Conservation (phyloP, 2,888 invertebrate species). For the Copidosoma aretas region DNA sequence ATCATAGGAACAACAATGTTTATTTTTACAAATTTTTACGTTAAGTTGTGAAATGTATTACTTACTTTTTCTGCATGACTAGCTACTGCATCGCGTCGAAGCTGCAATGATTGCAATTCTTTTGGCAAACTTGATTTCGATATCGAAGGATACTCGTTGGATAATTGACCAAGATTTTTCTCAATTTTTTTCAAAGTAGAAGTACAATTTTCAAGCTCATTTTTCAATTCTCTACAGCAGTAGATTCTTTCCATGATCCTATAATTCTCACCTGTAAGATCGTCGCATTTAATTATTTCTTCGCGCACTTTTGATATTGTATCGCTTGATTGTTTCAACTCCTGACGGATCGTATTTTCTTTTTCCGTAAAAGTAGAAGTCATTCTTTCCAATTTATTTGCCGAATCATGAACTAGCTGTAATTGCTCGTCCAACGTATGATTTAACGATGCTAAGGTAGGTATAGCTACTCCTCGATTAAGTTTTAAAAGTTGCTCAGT, state of each 20-base stretch:
- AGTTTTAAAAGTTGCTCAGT: slow-evolving; percentile 79
- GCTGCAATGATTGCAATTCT: slow-evolving; percentile 83
- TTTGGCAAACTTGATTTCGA: slow-evolving; percentile 79
- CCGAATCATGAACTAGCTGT: slow-evolving; percentile 74
- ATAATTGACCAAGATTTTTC: slow-evolving; percentile 74
- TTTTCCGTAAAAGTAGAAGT: slow-evolving; percentile 77
- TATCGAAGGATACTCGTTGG: slow-evolving; percentile 78
- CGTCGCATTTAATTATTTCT: slow-evolving; percentile 86
- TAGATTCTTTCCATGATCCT: slow-evolving; percentile 82
- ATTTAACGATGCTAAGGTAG: slow-evolving; percentile 73
- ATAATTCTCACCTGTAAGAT: slow-evolving; percentile 84
- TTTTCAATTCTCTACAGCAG: slow-evolving; percentile 75
- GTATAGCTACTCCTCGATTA: slow-evolving; percentile 74
- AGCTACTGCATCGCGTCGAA: slow-evolving; percentile 80
- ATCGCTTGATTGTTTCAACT: slow-evolving; percentile 75
- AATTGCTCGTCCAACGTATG: slow-evolving; percentile 79
- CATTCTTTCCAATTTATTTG: slow-evolving; percentile 76
- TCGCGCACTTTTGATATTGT: slow-evolving; percentile 78
- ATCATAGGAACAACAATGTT: too few species aligned
- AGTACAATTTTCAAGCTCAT: slow-evolving; percentile 73
- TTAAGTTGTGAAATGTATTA: not conserved
- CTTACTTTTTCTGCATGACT: slow-evolving; percentile 80
- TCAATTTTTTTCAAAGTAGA: slow-evolving; percentile 74
- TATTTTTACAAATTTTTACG: too few species aligned
- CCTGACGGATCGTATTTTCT: slow-evolving; percentile 75